Evolutionary conservation across 1,140 invertebrate species (phyloP).

Genomic region (Macrosteles quadrilineatus): DNA sequence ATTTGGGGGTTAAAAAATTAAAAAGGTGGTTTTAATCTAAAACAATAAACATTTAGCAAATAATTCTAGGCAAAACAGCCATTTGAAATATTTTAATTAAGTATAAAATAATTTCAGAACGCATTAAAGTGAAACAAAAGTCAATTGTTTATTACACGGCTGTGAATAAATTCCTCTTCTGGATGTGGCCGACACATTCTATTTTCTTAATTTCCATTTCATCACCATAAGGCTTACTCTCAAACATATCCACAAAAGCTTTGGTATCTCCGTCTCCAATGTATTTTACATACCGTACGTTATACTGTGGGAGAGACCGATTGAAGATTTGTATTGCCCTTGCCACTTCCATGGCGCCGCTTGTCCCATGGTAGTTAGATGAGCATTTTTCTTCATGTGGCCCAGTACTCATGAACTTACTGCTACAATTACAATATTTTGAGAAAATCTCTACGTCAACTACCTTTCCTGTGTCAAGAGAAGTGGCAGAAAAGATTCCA

Average conservation of each 20-base stretch:
- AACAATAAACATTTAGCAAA: too few species aligned
- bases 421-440: too few species aligned
- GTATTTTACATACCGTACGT: constrained; percentile 35
- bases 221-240: too few species aligned
- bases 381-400: constrained; percentile 32
- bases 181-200: constrained; percentile 33
- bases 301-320: constrained; percentile 32
- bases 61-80: too few species aligned
- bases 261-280: constrained; percentile 38
- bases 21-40: neutral
- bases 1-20: neutral
- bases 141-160: neutral
- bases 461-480: too few species aligned
- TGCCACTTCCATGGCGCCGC: constrained; percentile 39
- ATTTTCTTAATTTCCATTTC: constrained; percentile 28
- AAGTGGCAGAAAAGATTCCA: neutral
- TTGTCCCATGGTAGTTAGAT: constrained; percentile 38
- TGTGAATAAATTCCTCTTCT: constrained; percentile 17
- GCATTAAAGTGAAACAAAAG: too few species aligned
- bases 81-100: too few species aligned
- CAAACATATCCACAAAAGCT: constrained; percentile 7
- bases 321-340: constrained; percentile 37
- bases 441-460: too few species aligned
- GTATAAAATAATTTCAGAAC: too few species aligned
- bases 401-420: neutral